A percentile compares a stretch with the other conserved stretches of the same genome.
These are phyloP conservation scores for Theocolax elegans DNA, from an alignment of 1,140 invertebrate species.

Conservation along the genomic window DNA sequence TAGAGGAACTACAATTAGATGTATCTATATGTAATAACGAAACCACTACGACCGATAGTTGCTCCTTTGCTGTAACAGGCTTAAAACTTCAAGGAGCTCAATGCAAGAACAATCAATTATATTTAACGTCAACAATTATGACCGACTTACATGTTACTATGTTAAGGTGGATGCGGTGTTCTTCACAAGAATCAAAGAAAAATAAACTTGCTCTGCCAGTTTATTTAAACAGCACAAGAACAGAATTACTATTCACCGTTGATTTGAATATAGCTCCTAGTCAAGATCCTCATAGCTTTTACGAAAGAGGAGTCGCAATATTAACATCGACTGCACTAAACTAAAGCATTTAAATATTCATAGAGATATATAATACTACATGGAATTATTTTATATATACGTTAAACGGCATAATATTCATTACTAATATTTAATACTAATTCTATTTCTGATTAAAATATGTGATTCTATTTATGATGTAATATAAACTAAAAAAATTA, in stretches of 20 bases:
- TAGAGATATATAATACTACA: too few relatives aligned
- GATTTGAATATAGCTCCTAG: constrained; percentile 89
- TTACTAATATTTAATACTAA: too few relatives aligned
- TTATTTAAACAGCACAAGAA: constrained; percentile 95
- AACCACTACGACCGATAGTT: constrained; percentile 75
- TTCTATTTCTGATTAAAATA: too few relatives aligned
- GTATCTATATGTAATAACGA: constrained; percentile 74
- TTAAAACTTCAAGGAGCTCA: constrained; percentile 95
- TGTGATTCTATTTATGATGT: too few relatives aligned
- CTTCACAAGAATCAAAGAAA: constrained; percentile 69
- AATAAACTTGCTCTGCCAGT: constrained; percentile 91
- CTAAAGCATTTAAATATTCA: constrained; percentile 65
- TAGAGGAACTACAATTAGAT: constrained; percentile 95
- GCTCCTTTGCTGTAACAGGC: constrained; percentile 86
- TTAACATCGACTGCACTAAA: constrained; percentile 91
- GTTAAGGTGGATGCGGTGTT: constrained; percentile 85
- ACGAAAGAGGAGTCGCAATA: constrained; percentile 96
- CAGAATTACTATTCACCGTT: constrained; percentile 94
- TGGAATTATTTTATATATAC: too few relatives aligned
- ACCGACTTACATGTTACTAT: constrained; percentile 90
- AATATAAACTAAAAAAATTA: too few relatives aligned
- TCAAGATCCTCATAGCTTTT: constrained; percentile 92
- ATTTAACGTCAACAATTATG: constrained; percentile 94
- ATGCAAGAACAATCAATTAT: constrained; percentile 89
- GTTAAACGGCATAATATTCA: too few relatives aligned